A percentile compares a stretch with the other conserved stretches of the same genome.
Conservation (phyloP, 1,140 invertebrate species). For the Venturia canescens region DNA sequence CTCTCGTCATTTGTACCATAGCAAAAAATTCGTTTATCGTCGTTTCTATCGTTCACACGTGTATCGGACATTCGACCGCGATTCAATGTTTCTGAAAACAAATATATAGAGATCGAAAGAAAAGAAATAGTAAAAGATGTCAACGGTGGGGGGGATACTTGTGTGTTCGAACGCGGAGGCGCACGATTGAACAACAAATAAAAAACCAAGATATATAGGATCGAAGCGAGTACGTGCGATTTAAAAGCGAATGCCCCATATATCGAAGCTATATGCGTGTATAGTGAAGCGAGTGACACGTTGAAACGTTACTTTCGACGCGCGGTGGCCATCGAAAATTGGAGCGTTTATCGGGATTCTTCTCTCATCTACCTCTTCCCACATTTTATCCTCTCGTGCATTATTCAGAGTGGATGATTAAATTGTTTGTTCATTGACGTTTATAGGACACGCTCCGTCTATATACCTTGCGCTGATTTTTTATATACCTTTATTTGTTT, state of each 20-base stretch:
- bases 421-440: slow-evolving; percentile 32
- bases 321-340: slow-evolving; percentile 19
- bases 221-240: too few relatives aligned
- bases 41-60: too few relatives aligned
- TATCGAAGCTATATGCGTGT: neutral
- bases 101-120: too few relatives aligned
- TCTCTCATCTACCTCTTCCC: neutral
- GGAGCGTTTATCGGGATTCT: slow-evolving; percentile 21
- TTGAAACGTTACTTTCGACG: slow-evolving; percentile 18
- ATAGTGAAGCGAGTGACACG: neutral
- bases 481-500: neutral
- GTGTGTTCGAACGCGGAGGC: too few relatives aligned
- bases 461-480: too few relatives aligned
- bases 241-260: neutral
- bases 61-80: too few relatives aligned
- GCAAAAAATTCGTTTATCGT: too few relatives aligned
- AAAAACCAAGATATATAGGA: neutral
- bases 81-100: too few relatives aligned
- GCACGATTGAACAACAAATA: too few relatives aligned
- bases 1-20: too few relatives aligned
- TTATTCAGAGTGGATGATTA: slow-evolving; percentile 32
- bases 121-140: too few relatives aligned
- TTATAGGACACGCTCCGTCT: slow-evolving; percentile 9
- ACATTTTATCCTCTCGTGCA: slow-evolving; percentile 18
- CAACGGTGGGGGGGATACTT: too few relatives aligned